Base-by-base conservation (phyloP, 2,797 vertebrate genomes). In the Telmatherina bonti region DNA sequence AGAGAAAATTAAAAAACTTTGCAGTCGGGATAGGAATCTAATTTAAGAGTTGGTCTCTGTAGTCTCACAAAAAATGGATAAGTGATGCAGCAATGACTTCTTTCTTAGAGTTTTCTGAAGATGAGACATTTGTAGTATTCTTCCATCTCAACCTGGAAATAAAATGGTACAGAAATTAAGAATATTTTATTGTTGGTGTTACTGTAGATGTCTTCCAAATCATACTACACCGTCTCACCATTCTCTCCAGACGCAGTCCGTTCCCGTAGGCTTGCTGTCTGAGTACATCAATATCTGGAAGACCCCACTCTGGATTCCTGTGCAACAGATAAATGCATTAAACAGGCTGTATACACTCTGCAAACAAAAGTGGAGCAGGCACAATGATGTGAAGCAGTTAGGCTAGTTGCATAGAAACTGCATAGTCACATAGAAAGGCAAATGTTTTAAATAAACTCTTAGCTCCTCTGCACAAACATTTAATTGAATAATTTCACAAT, bases 291-390 rank as follows among this genome's bases (percentile, higher is more conserved):
- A 94, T 82, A 53, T 95, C 94, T 41, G 91, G 87, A 68, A 94
- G 94, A 47, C 94, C 93, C 93, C 93, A 94, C 24, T 93, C 93
- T 68, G 92, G 89, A 77, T 95, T 95, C 67, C 93, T 95, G 74
- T 52, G 8, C 9, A 20, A 38, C 52, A 74, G n/a, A 53, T 47
- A 43, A 7, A 38, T 5, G 68, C 13, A 22, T 55, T 12, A 26
- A 0, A 22, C 7, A 13, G 7, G 41, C 10, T 59, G 0, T 45
- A 47, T 22, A 31, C 11, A 38, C 2, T 12, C 9, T 0, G 9
- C 24, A 10, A 56, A 29, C 5, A 24, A 10, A 35, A 7, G 33
- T 24, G 27, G 26, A 43, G 13, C 8, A 41, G 0, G 30, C 52
- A 15, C 24, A 41, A 3, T 27, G 4, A 59, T 62, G n/a, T 57